Evolutionary conservation across 2,888 invertebrate genomes (phyloP), one percentile per base, ranked within the genome.

Genomic region (Tipula helvola): DNA sequence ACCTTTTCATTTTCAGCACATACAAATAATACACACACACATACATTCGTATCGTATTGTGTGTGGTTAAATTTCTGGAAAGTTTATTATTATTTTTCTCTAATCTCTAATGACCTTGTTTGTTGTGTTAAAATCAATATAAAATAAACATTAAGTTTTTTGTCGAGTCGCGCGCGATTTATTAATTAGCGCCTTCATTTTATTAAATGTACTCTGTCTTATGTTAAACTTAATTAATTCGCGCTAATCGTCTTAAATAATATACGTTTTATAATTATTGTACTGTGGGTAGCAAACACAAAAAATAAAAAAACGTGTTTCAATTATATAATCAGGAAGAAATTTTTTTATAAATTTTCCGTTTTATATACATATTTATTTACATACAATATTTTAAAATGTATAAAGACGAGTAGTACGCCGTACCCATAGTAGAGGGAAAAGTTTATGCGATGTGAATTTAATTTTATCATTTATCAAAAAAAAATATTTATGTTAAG

Each of bases 391-490:
- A 41, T 52, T 28, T 28, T 28, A 52, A 52, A 13, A 57, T 16
- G 16, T 57, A 16, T 57, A 57, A 57, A n/a, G 16, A 16, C 1
- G n/a, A 3, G 18, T 71, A 52, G 52, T 52, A 16, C n/a, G n/a
- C 8, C n/a, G n/a, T n/a, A 52, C n/a, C 1, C 7, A 12, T 44
- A 44, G 52, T 57, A 71, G 28, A 71, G 71, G 8, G 28, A 12
- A 71, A 71, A 71, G n/a, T 71, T 71, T 71, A 71, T 28, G 71
- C 71, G 71, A 71, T 71, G 28, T 71, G 71, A 71, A 71, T 71
- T 71, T 71, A 71, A 71, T 71, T 71, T 71, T 71, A 71, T 71
- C 71, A 71, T 71, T 71, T 71, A 71, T 71, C 71, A 71, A 71
- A 71, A 71, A 52, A 5, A 28, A 71, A 8, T 28, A 71, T 28